phyloP scores from a whole-genome alignment of 2,888 invertebrate genomes.

The Cataglyphis cursor region DNA sequence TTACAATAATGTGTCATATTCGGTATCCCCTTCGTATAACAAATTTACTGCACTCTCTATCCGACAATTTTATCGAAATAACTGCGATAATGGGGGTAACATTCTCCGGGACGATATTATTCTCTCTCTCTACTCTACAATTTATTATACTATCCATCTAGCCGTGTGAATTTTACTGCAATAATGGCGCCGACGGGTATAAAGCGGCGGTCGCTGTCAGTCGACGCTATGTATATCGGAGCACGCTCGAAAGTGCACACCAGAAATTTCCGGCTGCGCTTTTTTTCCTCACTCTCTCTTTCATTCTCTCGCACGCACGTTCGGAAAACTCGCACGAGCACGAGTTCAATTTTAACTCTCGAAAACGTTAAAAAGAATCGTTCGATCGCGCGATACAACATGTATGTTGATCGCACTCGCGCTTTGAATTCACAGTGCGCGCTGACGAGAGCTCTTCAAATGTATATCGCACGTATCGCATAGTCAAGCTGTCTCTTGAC shows the following conservation, averaged over 20 bases:
- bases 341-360: slow-evolving; percentile 22
- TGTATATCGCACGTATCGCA: not conserved
- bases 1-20: not conserved
- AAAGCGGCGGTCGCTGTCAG: slow-evolving; percentile 8
- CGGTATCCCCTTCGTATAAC: not conserved
- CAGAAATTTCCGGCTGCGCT: slow-evolving; percentile 32
- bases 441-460: slow-evolving; percentile 20
- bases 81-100: slow-evolving; percentile 34
- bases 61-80: slow-evolving; percentile 29
- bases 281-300: not conserved
- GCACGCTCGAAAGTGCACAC: slow-evolving; percentile 24
- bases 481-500: not conserved
- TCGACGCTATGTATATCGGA: not conserved
- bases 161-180: slow-evolving; percentile 45
- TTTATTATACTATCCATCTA: slow-evolving; percentile 52
- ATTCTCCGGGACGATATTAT: slow-evolving; percentile 31
- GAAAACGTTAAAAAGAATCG: slow-evolving; percentile 40
- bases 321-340: slow-evolving; percentile 6
- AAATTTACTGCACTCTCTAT: not conserved
- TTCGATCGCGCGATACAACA: slow-evolving; percentile 12
- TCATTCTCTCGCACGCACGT: not conserved
- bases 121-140: slow-evolving; percentile 30
- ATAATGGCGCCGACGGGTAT: slow-evolving; percentile 27
- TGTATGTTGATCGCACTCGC: slow-evolving; percentile 4
- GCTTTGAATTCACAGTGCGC: not conserved